Evolutionary conservation across 2,797 vertebrate genomes (phyloP), one percentile per base, ranked within the genome.

Genomic region (Trachops cirrhosus): DNA sequence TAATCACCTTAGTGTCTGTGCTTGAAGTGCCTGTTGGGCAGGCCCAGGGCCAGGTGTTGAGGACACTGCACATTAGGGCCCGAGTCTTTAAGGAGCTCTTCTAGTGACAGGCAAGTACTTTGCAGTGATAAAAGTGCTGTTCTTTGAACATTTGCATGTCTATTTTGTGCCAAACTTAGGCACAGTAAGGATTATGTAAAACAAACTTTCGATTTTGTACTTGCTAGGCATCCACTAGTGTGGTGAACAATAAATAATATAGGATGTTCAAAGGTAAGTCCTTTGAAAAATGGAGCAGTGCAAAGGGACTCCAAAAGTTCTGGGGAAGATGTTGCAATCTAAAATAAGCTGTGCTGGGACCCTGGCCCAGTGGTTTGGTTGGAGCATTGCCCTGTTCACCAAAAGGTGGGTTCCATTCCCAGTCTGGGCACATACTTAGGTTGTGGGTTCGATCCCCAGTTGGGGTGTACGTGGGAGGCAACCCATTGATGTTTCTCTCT

Each of bases 1-100:
- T 89, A 70, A 91, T 87, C 82, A 91, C 59, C 86, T 91, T 83
- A 92, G 64, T 92, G 34, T 91, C 57, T 96, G 41, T 90, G 83
- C 11, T 37, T 83, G 83, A 86, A 57, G 64, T 91, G 9, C 82
- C 44, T 37, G 3, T 64, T 80, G n/a, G 26, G 78, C 39, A 77
- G 71, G 73, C 50, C 74, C 59, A 79, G 52, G 86, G 71, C 50
- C 89, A 90, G 94, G 92, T 96, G 92, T 91, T 89, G 71, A 91
- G 50, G 59, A 67, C 54, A 82, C 26, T 73, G 67, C 41, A 67
- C 44, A 82, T 75, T 93, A 85, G 48, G 88, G 74, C 52, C 34
- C 62, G 50, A 70, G 68, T 82, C 37, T 73, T 94, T 75, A 54
- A 73, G 64, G 86, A 78, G n/a, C 39, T 74, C 37, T 83, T 62